Evolutionary conservation across 2,113 vertebrate species (phyloP).

Genomic region (Eubucco bourcierii): DNA sequence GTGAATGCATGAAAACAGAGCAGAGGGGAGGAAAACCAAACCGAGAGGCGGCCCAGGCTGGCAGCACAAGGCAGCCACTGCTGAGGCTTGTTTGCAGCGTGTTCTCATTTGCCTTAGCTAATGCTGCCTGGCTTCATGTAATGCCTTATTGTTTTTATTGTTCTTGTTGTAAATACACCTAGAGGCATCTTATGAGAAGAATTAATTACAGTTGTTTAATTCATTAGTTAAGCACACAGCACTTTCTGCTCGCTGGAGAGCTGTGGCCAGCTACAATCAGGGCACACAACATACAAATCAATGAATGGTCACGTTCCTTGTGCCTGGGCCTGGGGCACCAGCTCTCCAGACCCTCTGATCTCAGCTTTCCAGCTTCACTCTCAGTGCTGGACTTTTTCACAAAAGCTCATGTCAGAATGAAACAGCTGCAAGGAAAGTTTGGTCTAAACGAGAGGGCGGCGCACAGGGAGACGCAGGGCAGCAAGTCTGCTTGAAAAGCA

Average conservation of each 20-base stretch:
- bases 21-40: background rate
- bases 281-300: background rate
- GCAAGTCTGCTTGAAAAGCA: background rate
- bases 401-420: background rate
- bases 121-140: constrained; percentile 42
- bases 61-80: background rate
- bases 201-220: constrained; percentile 66
- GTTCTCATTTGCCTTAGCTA: constrained; percentile 27
- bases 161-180: constrained; percentile 67
- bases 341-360: background rate
- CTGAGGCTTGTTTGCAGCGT: background rate
- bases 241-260: background rate
- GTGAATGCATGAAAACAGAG: background rate
- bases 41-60: background rate
- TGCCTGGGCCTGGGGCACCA: background rate
- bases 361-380: background rate
- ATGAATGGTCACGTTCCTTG: background rate
- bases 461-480: background rate
- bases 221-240: constrained; percentile 38
- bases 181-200: constrained; percentile 62
- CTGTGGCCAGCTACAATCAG: background rate
- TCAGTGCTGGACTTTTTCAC: background rate
- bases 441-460: background rate
- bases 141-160: constrained; percentile 53
- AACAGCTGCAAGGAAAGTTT: background rate